Percentiles rank a stretch among this genome's conserved stretches.
These are phyloP conservation scores for Lagria hirta DNA, from an alignment of 2,888 invertebrate species.

Conservation along the genomic window DNA sequence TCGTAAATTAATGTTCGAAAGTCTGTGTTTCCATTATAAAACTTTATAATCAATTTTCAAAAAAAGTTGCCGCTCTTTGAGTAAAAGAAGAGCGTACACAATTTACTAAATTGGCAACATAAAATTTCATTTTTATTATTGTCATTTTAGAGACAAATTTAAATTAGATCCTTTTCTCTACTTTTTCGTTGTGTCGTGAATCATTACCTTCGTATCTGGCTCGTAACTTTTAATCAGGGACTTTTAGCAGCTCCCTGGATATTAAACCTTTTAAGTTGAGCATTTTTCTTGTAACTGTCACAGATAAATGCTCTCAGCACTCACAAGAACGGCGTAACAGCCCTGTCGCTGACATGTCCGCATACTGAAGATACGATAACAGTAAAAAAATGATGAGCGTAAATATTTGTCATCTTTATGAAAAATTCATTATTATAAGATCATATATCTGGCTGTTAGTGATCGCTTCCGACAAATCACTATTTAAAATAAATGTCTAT, in stretches of 20 bases:
- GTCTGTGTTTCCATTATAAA: too few species aligned
- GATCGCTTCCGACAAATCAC: too few species aligned
- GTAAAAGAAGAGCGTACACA: too few species aligned
- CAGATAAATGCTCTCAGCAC: constrained; percentile 33
- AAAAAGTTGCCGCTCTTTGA: too few species aligned
- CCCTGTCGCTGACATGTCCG: constrained; percentile 25
- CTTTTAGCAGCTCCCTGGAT: constrained; percentile 34
- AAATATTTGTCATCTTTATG: too few species aligned
- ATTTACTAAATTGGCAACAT: too few species aligned
- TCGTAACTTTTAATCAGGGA: constrained; percentile 41
- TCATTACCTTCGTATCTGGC: constrained; percentile 29
- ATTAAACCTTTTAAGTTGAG: constrained; percentile 39
- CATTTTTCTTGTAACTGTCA: constrained; percentile 36
- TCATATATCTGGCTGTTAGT: too few species aligned
- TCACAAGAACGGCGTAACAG: constrained; percentile 21
- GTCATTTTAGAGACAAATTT: constrained; percentile 10
- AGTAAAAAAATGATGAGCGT: too few species aligned
- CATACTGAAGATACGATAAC: constrained; percentile 21
- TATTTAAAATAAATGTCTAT: too few species aligned
- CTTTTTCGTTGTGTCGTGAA: constrained; percentile 25
- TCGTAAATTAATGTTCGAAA: too few species aligned
- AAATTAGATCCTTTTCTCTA: constrained; percentile 15
- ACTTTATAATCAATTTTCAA: too few species aligned
- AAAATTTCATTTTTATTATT: constrained; percentile 7
- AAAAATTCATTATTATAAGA: too few species aligned